Base-by-base conservation (phyloP, 2,888 invertebrate species). In the Drosophila colorata region DNA sequence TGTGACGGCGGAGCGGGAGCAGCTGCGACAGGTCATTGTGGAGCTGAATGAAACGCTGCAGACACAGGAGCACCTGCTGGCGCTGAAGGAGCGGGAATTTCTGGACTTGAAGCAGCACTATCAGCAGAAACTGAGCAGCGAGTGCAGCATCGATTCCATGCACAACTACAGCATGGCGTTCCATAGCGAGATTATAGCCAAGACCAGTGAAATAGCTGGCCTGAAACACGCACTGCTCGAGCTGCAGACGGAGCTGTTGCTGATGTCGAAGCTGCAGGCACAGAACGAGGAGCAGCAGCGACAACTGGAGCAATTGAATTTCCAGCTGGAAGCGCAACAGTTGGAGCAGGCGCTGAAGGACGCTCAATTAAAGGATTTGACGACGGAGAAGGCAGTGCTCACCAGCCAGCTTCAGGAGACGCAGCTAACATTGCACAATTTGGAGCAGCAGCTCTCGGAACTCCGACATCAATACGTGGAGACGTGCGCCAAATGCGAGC, bases 161-260 rank as follows among this genome's bases (percentile, higher is more conserved):
- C 91, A 90, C 69, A 76, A 70, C 1, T 74, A 89, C n/a, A 90
- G 91, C 40, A 25, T 90, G 28, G 73, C 78, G 5, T 90, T 82
- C 49, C 90, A 90, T 23, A 69, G 74, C 4, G 88, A 89, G 33
- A 84, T 90, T 9, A 81, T 82, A 57, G 73, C 69, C 9, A 90
- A 90, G 69, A 89, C 91, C 1, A 65, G 67, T 16, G 88, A 90
- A 59, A 90, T 90, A 5, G 76, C 76, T 3, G 57, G 78, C 2
- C 69, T 91, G 0, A 91, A 88, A 28, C 78, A 70, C 7, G 74
- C 79, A 0, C 64, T 91, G 0, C 56, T 74, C n/a, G 80, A 84
- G 18, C 66, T 91, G 3, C 86, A 87, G 43, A 44, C 65, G 1
- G 90, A 91, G 40, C 46, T 91, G 23, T 28, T 66, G 38, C 47